Base-by-base conservation (phyloP, 2,888 invertebrate genomes). In the Apoderus coryli region DNA sequence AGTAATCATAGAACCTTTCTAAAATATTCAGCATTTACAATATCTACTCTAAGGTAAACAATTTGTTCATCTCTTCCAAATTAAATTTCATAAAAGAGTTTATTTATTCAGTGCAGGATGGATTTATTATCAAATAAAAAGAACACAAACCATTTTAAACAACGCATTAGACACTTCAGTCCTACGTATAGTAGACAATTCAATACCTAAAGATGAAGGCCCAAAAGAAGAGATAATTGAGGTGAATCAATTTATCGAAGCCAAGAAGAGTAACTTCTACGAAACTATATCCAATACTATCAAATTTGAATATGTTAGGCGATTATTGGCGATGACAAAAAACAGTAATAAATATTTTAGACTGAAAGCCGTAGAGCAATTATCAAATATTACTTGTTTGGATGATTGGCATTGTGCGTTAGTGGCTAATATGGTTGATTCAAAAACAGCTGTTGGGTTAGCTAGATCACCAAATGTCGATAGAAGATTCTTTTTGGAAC, bases 401-500 rank as follows among this genome's bases (percentile, higher is more conserved):
- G 50, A 54, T 27, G 41, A 50, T 32, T 58, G 57, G 55, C 57
- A 60, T 39, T 57, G 47, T 41, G 47, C 51, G 29, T 73, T 78
- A 46, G 64, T 89, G 35, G 81, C 88, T 4, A 82, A 85, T 57
- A 75, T 78, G 39, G 67, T 81, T 43, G 79, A 85, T 59, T 67
- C 71, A 25, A 64, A 69, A 41, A 84, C 84, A 1, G 77, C 82
- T 2, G 71, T 85, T 1, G 71, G 76, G 2, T 61, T 90, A 29
- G 86, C 89, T 0, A 64, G 86, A 42, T 72, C 73, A 2, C 56
- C 61, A 22, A 69, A 71, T 22, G 74, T 70, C 3, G 79, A 86
- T 56, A 56, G 67, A 9, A 65, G 78, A 30, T 77, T 81, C 53
- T 86, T 89, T 49, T 54, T 78, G 22, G 73, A 76, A 5, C 76